Evolutionary conservation across 2,888 invertebrate species (phyloP), one percentile per base, ranked within the genome.

Genomic region (Panorpa germanica): DNA sequence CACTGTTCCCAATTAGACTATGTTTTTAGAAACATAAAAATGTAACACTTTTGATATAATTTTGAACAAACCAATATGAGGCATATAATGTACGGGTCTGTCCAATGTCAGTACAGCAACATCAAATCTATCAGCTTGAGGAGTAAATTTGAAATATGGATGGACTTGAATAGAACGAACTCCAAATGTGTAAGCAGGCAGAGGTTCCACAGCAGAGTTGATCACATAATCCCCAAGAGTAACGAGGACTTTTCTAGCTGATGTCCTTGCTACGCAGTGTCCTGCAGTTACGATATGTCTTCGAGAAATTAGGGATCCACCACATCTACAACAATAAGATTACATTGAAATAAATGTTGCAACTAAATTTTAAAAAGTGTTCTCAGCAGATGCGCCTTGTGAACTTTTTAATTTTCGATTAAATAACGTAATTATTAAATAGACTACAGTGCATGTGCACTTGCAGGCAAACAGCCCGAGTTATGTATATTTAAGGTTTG

Each of bases 261-360:
- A 75, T 26, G 86, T 85, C 42, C 86, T 72, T 29, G 90, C 88
- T 15, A 90, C 90, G 51, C 90, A 91, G 52, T 90, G 90, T 1
- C 90, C 90, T 4, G 90, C 90, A 3, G 90, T 90, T 32, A 90
- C 85, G 7, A 91, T 88, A 55, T 88, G 86, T 33, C 81, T 73
- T 15, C 85, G 68, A 41, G 86, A 88, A 42, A 90, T 82, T 37
- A 90, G 59, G 2, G 88, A 88, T 15, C 90, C 90, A 22, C 90
- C 90, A 48, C 90, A 90, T 52, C 90, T 80, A 58, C 29, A 50
- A 52, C 38, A n/a, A 18, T 16, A 13, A 16, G 30, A 26, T 36
- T 32, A 25, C 28, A 23, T 8, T 25, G 16, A 11, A 23, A 4
- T 18, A n/a, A 23, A 21, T 24, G 8, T 9, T 21, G 20, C 11